Evolutionary conservation across 2,888 invertebrate species (phyloP), one percentile per base, ranked within the genome.

Genomic region (Trachelus tabidus): DNA sequence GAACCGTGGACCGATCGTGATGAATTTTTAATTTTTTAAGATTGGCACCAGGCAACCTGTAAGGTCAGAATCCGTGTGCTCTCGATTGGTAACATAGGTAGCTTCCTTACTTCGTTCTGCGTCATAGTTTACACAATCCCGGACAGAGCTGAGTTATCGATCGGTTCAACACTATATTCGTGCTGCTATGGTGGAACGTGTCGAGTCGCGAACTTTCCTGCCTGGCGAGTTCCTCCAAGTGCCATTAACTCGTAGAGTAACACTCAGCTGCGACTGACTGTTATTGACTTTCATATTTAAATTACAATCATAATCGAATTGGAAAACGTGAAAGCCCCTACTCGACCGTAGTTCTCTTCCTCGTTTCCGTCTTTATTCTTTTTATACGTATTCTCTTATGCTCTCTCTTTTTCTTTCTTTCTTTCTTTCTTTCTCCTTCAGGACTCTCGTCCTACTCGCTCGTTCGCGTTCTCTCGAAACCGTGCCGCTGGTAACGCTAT

Each of bases 221-320:
- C 71, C 71, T 31, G 31, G 31, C 31, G 33, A 34, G 12, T 71
- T 71, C 31, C 31, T 33, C 31, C 33, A 34, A 31, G 71, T 71
- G 12, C 33, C 71, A 71, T 71, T 71, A 71, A 71, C 71, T 71
- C 33, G 31, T 71, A 71, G 71, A 34, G 71, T 34, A 71, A 71
- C 71, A 71, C 71, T 71, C 71, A 31, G 15, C 71, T 71, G 71
- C 31, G 33, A 71, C 31, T 34, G 71, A 71, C 71, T 71, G 71
- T 71, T 31, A 71, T 71, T 71, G 71, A 71, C 71, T 71, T 71
- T 71, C 71, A 31, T 71, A 71, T 71, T 71, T 71, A 71, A 71
- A 71, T 71, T 71, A 71, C 31, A 34, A 31, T 71, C 71, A 34
- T 71, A 71, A 71, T 71, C 71, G 71, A 71, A 71, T 71, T 71